Percentiles rank a stretch among this genome's conserved stretches.
Evolutionary conservation across 2,888 invertebrate genomes (phyloP).

Genomic region (Torymus auratus): DNA sequence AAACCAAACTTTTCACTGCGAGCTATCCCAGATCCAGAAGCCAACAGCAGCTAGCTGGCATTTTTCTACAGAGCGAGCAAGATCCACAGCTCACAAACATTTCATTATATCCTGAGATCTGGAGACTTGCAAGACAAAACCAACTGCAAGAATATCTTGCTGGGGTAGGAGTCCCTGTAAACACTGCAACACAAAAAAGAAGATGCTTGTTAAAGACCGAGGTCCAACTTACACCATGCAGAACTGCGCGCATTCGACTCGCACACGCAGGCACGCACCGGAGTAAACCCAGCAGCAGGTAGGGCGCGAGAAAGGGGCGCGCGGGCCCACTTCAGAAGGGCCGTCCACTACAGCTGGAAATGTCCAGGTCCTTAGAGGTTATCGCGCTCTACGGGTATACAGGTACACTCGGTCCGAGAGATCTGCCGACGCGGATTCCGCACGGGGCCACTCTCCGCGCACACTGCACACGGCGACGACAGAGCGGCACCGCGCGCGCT

Average conservation of each 20-base stretch:
- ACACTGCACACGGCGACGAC: slow-evolving; percentile 49
- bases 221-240: slow-evolving; percentile 4
- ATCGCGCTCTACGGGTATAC: not conserved
- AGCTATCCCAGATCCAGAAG: slow-evolving; percentile 71
- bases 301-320: slow-evolving; percentile 66
- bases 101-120: slow-evolving; percentile 35
- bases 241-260: not conserved
- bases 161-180: no score
- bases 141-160: not conserved
- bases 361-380: no score
- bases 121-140: not conserved
- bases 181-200: slow-evolving; percentile 45
- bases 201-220: not conserved
- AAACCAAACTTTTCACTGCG: not conserved
- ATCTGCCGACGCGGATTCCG: not conserved
- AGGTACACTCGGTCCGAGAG: not conserved
- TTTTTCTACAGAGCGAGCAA: slow-evolving; percentile 59
- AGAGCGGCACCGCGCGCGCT: slow-evolving; percentile 16
- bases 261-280: slow-evolving; percentile 6
- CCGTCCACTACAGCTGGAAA: no score
- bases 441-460: not conserved
- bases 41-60: slow-evolving; percentile 70
- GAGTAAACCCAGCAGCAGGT: slow-evolving; percentile 63
- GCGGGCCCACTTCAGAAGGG: slow-evolving; percentile 58
- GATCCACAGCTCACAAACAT: slow-evolving; percentile 54